Evolutionary conservation across 2,797 vertebrate genomes (phyloP).

Genomic region (Artibeus lituratus): DNA sequence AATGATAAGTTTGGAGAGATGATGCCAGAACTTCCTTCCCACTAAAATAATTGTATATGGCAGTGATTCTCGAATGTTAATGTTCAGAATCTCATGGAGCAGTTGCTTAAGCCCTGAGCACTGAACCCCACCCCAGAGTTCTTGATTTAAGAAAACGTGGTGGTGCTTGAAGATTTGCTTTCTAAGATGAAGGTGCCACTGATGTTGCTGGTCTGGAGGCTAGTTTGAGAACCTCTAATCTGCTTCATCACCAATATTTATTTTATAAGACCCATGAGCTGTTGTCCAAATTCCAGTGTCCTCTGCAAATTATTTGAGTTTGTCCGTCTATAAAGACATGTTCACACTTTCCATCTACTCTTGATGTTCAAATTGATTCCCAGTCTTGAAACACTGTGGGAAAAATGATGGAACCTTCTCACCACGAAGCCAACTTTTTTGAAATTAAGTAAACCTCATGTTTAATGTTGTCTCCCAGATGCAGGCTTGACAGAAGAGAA

Average conservation of each 20-base stretch:
- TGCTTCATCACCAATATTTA: background rate
- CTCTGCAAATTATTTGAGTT: background rate
- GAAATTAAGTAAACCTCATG: background rate
- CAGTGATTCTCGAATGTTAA: background rate
- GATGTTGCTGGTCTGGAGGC: background rate
- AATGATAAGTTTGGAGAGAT: background rate
- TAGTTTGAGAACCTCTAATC: background rate
- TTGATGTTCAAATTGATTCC: constrained; percentile 7
- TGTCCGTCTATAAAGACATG: background rate
- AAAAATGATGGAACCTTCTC: background rate
- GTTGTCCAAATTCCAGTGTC: background rate
- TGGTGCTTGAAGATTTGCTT: background rate
- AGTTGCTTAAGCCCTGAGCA: background rate
- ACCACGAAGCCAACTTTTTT: background rate
- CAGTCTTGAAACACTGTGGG: background rate
- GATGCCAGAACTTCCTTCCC: background rate
- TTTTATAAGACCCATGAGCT: background rate
- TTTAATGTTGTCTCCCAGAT: constrained; percentile 1
- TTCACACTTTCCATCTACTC: background rate
- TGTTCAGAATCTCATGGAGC: background rate
- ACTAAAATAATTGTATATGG: background rate
- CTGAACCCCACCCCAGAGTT: no score
- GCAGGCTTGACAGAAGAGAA: background rate
- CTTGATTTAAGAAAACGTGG: background rate
- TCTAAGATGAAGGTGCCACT: background rate